Evolutionary conservation across 2,888 invertebrate genomes (phyloP), one percentile per base, ranked within the genome.

Genomic region (Spialia ferax): DNA sequence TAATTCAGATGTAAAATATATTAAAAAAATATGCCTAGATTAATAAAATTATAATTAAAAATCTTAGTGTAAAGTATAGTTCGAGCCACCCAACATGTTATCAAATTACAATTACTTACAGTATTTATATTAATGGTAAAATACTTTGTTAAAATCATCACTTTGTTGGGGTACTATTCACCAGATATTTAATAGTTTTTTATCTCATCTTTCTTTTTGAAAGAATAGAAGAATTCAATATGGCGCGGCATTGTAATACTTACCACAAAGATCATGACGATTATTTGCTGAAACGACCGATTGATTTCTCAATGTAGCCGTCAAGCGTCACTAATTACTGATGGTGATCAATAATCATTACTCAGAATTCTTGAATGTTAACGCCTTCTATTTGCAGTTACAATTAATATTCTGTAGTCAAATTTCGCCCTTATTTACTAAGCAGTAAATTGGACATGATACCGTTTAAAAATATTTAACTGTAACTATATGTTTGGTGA

Each of bases 341-440:
- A 38, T 50, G 50, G 38, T 38, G 38, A 65, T 65, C 38, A 26
- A 52, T 65, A 63, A 63, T 29, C 15, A 55, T 63, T 55, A 63
- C 5, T 55, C 10, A 38, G 63, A 45, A 29, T 15, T 18, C 29
- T 63, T 42, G 48, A 61, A 48, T 22, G 38, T 62, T 35, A 62
- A n/a, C 22, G 18, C 11, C 15, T 18, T 6, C 18, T 20, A 15
- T 62, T 23, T 22, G 22, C 10, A 62, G 11, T 15, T 52, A n/a
- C 38, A 18, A 45, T 20, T 4, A 13, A 13, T 8, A 20, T 4
- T 15, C 3, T 42, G 5, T 20, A 42, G 0, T 38, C 65, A 8
- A 67, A 38, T 55, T 55, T 61, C 55, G 10, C 50, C 65, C 48
- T 38, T 65, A 65, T 63, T 60, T 0, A 29, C 0, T 18, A 5